Base-by-base conservation (phyloP, 2,113 vertebrate species). In the Solenodon paradoxus region DNA sequence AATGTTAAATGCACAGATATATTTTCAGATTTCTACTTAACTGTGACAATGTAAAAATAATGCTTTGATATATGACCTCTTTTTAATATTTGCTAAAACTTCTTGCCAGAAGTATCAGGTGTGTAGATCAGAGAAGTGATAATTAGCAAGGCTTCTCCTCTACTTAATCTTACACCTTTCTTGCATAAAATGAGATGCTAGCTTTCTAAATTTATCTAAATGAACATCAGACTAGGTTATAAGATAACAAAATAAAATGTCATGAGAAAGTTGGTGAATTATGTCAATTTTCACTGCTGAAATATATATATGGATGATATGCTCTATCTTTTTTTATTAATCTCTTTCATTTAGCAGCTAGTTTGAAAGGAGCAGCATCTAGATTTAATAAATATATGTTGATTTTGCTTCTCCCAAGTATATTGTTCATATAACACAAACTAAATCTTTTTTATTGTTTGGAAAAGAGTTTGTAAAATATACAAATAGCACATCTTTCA, bases 181-280 rank as follows among this genome's bases (percentile, higher is more conserved):
- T 85, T 92, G 75, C 92, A 96, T 90, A 95, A 94, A 95, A 96
- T 82, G 71, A 96, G 71, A 71, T 38, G 78, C 81, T 88, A 64
- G 20, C 71, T 94, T 96, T 96, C 96, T 97, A 97, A 97, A 97
- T 96, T 95, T 96, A 97, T 59, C 88, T 75, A 95, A 96, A 74
- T 82, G 84, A 95, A 59, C 66, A 92, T 88, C 80, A 93, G 71
- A 42, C 30, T 79, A 74, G 68, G 26, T 92, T 95, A 95, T 35
- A 95, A 96, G 64, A 94, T 85, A 38, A 40, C 77, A 82, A 88
- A 75, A 59, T 49, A 91, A 93, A 85, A 84, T 68, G 10, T n/a
- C 32, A 82, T 26, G 59, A 78, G 42, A 22, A 85, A 84, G 9
- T 32, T 87, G 30, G 51, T 85, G 66, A 77, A 40, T 82, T 88